Evolutionary conservation across 2,888 invertebrate species (phyloP).

Genomic region (Nomada ruficornis): DNA sequence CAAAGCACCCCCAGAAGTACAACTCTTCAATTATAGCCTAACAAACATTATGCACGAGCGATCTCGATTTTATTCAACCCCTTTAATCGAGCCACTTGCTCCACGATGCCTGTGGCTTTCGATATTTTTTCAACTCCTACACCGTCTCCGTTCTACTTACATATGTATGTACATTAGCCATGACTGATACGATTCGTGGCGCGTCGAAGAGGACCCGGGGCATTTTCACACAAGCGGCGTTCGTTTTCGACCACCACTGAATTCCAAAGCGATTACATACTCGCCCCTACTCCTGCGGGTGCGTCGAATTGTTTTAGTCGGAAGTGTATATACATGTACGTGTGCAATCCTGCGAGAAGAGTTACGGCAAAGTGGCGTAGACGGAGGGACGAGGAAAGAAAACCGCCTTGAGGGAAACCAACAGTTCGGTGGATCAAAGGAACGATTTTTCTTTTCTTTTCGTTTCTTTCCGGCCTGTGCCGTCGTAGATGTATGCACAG

Average conservation of each 20-base stretch:
- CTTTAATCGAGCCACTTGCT: neutral
- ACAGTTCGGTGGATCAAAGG: no score
- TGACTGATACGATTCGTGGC: conserved; percentile 1
- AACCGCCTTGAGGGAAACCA: neutral
- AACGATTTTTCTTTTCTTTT: no score
- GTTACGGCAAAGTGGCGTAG: conserved; percentile 21
- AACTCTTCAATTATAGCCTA: neutral
- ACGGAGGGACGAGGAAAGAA: conserved; percentile 1
- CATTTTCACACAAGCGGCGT: conserved; percentile 11
- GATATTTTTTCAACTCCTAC: neutral
- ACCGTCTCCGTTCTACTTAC: neutral
- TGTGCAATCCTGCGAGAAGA: conserved; percentile 4
- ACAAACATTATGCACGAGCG: neutral
- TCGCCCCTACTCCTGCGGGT: conserved; percentile 1
- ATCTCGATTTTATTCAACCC: neutral
- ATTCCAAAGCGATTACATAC: conserved; percentile 45
- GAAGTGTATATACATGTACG: neutral
- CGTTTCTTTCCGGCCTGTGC: neutral
- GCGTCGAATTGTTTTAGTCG: conserved; percentile 37
- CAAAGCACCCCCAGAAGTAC: no score
- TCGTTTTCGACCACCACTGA: conserved; percentile 28
- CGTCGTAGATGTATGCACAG: no score
- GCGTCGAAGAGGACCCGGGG: neutral
- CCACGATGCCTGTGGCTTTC: neutral
- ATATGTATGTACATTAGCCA: neutral